Conservation (phyloP, 2,113 vertebrate species). For the Nothocercus julius region DNA sequence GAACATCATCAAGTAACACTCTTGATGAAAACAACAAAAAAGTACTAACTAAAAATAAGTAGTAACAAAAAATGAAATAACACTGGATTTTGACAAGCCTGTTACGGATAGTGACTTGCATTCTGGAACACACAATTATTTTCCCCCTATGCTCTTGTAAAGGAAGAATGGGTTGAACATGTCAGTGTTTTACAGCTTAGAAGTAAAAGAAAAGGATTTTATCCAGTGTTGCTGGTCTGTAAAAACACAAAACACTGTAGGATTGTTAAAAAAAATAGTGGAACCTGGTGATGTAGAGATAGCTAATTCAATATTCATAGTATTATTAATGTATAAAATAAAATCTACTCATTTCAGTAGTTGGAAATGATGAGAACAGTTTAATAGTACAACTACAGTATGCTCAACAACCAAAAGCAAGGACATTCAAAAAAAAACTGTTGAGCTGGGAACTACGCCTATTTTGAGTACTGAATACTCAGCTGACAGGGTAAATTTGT, state of each 20-base stretch:
- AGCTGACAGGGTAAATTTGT: neutral
- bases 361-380: neutral
- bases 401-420: neutral
- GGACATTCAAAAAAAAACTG: rapidly evolving
- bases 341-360: neutral
- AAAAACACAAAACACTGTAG: neutral
- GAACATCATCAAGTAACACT: neutral
- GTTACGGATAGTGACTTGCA: neutral
- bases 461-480: neutral
- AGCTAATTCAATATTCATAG: neutral
- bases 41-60: neutral
- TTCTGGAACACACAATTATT: neutral
- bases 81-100: neutral
- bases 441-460: neutral
- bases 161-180: neutral
- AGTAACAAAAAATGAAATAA: neutral
- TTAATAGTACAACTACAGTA: neutral
- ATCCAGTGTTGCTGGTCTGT: neutral
- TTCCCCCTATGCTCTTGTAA: neutral
- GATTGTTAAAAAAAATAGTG: neutral
- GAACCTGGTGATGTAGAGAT: neutral
- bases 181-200: neutral
- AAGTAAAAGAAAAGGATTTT: neutral
- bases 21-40: neutral
- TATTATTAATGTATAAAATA: rapidly evolving